Conservation (phyloP, 2,888 invertebrate species). For the Cheiracanthium punctorium region DNA sequence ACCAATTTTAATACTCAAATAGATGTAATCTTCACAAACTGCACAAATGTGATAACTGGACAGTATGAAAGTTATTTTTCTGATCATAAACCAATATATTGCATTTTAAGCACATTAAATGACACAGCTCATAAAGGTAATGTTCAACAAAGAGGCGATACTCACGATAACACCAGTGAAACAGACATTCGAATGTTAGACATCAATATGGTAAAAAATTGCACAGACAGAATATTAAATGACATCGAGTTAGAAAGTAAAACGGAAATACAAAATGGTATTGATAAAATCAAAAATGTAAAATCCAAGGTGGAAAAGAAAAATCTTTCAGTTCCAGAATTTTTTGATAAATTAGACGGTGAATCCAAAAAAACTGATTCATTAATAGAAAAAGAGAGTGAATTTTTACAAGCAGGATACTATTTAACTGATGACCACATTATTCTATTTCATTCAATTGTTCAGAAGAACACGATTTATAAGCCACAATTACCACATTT, state of each 20-base stretch:
- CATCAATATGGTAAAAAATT: no score
- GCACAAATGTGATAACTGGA: neutral
- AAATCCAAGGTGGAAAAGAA: no score
- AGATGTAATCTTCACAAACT: neutral
- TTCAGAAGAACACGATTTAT: neutral
- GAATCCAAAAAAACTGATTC: no score
- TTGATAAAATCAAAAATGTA: neutral
- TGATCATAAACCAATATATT: neutral
- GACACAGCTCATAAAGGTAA: no score
- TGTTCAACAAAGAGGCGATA: no score
- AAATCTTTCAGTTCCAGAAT: no score
- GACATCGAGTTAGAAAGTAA: neutral
- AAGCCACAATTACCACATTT: neutral
- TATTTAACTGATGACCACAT: neutral
- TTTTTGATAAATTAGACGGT: no score
- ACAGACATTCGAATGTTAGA: neutral
- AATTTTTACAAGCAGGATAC: neutral
- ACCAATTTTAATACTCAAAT: conserved; percentile 5
- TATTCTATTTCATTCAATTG: neutral
- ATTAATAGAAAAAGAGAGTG: neutral
- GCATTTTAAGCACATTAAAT: neutral
- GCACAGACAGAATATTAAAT: neutral
- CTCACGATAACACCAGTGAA: neutral
- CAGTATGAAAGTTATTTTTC: neutral
- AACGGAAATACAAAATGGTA: neutral